phyloP scores from a whole-genome alignment of 2,888 invertebrate species.

The Polietes domitor region DNA sequence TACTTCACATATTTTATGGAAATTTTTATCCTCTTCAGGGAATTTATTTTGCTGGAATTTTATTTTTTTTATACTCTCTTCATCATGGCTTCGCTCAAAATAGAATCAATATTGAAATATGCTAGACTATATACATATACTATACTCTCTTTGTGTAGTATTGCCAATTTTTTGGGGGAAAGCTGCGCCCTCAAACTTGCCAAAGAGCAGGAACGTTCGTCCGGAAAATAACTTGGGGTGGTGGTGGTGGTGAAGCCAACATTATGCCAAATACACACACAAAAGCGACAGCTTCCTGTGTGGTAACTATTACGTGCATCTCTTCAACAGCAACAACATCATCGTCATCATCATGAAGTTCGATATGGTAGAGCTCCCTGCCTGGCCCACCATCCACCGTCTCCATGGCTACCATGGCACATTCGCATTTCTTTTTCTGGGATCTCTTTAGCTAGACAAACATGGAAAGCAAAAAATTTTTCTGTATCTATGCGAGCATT shows the following conservation, averaged over 20 bases:
- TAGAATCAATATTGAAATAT: constrained; percentile 11
- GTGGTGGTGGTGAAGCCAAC: not conserved
- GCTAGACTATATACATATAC: too few relatives aligned
- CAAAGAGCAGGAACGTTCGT: not conserved
- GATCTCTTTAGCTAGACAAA: constrained; percentile 33
- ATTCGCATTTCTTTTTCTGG: constrained; percentile 11
- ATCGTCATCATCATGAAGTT: not conserved
- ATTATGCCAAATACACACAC: constrained; percentile 8
- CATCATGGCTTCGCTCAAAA: not conserved
- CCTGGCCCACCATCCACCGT: not conserved
- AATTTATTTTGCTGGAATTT: not conserved
- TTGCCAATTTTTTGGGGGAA: not conserved
- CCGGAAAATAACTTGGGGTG: not conserved
- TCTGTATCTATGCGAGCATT: constrained; percentile 29
- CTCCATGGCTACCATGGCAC: not conserved
- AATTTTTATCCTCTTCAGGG: not conserved
- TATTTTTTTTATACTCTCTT: not conserved
- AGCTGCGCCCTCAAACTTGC: not conserved
- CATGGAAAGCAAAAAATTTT: not conserved
- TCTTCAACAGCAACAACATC: not conserved
- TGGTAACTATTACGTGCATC: constrained; percentile 24
- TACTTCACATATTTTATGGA: not conserved
- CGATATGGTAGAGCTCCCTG: not conserved
- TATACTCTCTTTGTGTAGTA: not conserved
- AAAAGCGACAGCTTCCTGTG: constrained; percentile 20